These are phyloP conservation scores for Babyrousa celebensis DNA, from an alignment of 2,797 vertebrate species.

Conservation along the genomic window DNA sequence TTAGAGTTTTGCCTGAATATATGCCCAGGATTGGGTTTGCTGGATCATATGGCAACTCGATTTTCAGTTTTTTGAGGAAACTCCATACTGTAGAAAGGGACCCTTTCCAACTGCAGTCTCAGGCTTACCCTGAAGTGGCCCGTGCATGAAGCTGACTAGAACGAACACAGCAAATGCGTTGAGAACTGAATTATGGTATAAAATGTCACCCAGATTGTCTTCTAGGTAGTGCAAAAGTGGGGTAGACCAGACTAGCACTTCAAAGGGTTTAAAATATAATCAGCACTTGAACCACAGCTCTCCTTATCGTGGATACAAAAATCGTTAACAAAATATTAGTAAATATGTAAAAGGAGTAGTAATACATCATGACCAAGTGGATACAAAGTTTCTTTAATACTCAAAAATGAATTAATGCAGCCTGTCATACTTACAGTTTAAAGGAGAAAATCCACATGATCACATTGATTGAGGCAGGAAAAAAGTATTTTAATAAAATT, in stretches of 20 bases:
- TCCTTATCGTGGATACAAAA: not conserved
- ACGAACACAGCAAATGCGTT: not conserved
- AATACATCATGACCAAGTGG: not conserved
- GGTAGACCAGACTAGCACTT: not conserved
- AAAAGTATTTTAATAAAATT: constrained; percentile 5
- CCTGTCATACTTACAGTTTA: not conserved
- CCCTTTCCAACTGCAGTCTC: not conserved
- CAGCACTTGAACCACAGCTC: not conserved
- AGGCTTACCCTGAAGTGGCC: not conserved
- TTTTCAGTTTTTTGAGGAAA: no score
- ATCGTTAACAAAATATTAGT: constrained; percentile 9
- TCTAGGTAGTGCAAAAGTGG: not conserved
- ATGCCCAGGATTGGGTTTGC: no score
- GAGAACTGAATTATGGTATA: not conserved
- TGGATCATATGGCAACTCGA: no score
- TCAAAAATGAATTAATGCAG: constrained; percentile 39
- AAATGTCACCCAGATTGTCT: not conserved
- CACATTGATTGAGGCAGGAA: not conserved
- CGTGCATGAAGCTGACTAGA: not conserved
- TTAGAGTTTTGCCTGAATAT: no score
- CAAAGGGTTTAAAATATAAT: not conserved
- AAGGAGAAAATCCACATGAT: not conserved
- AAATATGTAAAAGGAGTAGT: not conserved
- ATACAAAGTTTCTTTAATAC: constrained; percentile 21
- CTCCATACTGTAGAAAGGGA: not conserved